Evolutionary conservation across 2,797 vertebrate genomes (phyloP).

Genomic region (Channallabes apus): DNA sequence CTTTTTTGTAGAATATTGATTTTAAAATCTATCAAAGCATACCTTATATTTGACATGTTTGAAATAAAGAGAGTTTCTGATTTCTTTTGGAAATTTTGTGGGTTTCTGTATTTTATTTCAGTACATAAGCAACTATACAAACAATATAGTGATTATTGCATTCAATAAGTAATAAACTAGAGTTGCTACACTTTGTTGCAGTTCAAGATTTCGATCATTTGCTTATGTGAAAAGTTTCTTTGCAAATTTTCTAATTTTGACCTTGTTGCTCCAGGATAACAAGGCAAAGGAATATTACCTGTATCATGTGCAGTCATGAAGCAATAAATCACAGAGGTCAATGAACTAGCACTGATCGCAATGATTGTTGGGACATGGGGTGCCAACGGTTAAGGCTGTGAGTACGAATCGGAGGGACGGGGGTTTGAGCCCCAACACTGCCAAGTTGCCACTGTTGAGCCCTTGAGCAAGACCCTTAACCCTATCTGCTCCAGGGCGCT

Average conservation of each 20-base stretch:
- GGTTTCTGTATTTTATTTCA: neutral
- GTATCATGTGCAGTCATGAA: constrained; percentile 44
- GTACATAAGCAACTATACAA: neutral
- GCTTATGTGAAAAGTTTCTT: neutral
- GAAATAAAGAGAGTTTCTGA: constrained; percentile 1
- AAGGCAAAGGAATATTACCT: constrained; percentile 21
- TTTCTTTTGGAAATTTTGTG: neutral
- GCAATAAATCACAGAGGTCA: constrained; percentile 11
- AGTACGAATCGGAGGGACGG: no score
- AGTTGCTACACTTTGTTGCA: neutral
- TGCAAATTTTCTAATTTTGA: constrained; percentile 7
- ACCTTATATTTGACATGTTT: neutral
- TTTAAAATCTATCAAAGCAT: neutral
- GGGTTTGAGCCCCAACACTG: no score
- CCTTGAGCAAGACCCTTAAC: no score
- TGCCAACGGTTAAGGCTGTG: no score
- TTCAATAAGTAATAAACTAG: neutral
- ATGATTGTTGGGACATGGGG: neutral
- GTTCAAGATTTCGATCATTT: neutral
- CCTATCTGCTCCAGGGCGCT: no score
- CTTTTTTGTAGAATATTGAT: neutral
- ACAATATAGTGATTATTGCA: neutral
- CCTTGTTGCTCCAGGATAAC: neutral
- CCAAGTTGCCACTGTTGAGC: no score
- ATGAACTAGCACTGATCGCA: neutral